These are phyloP conservation scores for Stenchaetothrips biformis DNA, from an alignment of 2,888 invertebrate genomes.

Conservation along the genomic window DNA sequence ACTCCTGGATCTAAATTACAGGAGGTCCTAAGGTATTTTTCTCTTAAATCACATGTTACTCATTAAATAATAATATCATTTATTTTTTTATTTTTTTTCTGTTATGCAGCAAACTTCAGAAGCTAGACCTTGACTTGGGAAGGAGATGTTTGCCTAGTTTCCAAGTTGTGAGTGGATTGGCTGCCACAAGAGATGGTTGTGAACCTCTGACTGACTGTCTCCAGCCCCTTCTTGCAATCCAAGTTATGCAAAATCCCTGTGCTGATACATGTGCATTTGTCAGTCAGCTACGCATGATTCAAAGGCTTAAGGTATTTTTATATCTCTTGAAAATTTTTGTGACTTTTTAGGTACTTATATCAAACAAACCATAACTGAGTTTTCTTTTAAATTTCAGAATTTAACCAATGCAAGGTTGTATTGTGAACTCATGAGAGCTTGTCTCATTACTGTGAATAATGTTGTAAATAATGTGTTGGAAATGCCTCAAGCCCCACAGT, in stretches of 20 bases:
- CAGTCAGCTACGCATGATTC: slow-evolving; percentile 76
- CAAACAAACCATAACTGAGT: background rate
- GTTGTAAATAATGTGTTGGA: slow-evolving; percentile 78
- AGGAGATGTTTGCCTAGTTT: slow-evolving; percentile 6
- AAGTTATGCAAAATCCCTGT: slow-evolving; percentile 79
- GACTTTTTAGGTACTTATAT: background rate
- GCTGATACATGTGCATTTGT: slow-evolving; percentile 75
- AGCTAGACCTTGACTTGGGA: background rate
- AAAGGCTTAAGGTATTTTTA: slow-evolving; percentile 64
- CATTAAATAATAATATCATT: background rate
- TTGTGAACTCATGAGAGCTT: slow-evolving; percentile 83
- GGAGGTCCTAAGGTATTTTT: slow-evolving; percentile 31
- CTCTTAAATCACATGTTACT: too few relatives aligned
- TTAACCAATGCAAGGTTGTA: slow-evolving; percentile 75
- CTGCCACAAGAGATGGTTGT: slow-evolving; percentile 39
- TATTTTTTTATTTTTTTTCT: background rate
- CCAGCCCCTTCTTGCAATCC: slow-evolving; percentile 77
- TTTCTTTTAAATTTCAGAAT: slow-evolving; percentile 44
- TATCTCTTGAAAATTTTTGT: background rate
- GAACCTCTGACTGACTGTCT: slow-evolving; percentile 68
- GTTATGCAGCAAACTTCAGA: background rate
- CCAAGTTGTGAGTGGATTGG: slow-evolving; percentile 1
- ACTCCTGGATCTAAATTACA: slow-evolving; percentile 24
- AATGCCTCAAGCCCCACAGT: slow-evolving; percentile 55
- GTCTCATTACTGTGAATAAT: slow-evolving; percentile 84